Base-by-base conservation (phyloP, 2,113 vertebrate species). In the Gobiocypris rarus region DNA sequence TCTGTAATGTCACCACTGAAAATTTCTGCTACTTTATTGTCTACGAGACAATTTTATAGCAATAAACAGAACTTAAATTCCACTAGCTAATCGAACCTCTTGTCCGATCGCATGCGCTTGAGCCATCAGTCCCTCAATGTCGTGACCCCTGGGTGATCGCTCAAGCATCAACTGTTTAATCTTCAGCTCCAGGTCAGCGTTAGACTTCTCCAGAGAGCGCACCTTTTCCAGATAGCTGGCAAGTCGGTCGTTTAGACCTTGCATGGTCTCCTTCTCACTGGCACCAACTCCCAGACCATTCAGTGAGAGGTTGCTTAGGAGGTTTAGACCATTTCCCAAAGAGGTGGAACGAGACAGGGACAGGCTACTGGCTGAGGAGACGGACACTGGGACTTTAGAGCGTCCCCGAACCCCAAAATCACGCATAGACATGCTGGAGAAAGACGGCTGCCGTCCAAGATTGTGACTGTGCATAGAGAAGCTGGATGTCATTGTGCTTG, bases 221-320 rank as follows among this genome's bases (percentile, higher is more conserved):
- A 96, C 92, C 90, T 96, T 95, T 83, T 95, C 93, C 90, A 95
- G 87, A 88, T 94, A 95, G 86, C 89, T 96, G 17, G 96, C 96
- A 88, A 97, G 93, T 4, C 96, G 96, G 89, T 76, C 94, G 26
- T 97, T 97, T 77, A 97, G 95, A 82, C 95, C 95, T 93, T 97
- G 96, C 96, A 97, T 97, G 87, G 96, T 96, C 82, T 96, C 96
- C 86, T 97, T 97, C 22, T 96, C 96, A 13, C 93, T 94, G 89
- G 86, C 56, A 75, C 90, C 86, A 0, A 75, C 43, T 1, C 77
- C 70, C 5, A 92, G 63, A 58, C 92, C 88, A 1, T 93, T 94
- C 75, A 91, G 22, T 75, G 92, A 91, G 4, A 90, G 76, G 83
- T 86, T 80, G 85, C 89, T 89, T 79, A 93, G 87, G 84, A 89